These are phyloP conservation scores for rabbit (Oryctolagus cuniculus) DNA, from an alignment of 2,113 vertebrate species.

Conservation along the genomic window DNA sequence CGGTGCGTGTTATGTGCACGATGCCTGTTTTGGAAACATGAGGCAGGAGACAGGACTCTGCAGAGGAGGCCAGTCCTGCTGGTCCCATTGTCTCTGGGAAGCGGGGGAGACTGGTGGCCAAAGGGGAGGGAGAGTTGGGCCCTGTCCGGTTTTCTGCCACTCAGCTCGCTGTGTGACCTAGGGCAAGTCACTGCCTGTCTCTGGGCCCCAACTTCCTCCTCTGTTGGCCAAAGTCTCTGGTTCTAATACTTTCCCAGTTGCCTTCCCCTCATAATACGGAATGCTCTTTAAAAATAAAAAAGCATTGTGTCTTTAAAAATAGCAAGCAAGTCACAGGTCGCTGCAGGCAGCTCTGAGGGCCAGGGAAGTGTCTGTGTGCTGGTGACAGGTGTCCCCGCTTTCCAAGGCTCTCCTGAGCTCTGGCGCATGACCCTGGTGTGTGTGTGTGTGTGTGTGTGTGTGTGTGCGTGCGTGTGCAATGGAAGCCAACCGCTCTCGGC, in stretches of 20 bases:
- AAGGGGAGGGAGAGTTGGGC: background rate
- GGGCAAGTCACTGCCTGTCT: background rate
- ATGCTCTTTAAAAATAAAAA: background rate
- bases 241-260: background rate
- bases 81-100: background rate
- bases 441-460: no score
- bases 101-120: background rate
- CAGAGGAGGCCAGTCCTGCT: background rate
- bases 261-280: background rate
- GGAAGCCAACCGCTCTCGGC: background rate
- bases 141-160: background rate
- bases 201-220: background rate
- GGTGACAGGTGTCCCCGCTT: background rate
- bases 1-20: background rate
- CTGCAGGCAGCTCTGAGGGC: background rate
- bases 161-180: background rate
- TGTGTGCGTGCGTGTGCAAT: no score
- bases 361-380: rapidly evolving
- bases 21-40: background rate
- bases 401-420: background rate
- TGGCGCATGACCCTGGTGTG: no score
- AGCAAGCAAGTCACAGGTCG: background rate
- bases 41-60: background rate
- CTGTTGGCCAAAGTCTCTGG: background rate
- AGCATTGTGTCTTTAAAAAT: background rate